Percentiles rank a stretch among this genome's conserved stretches.
These are phyloP conservation scores for Brachionus rubens DNA, from an alignment of 1,140 invertebrate genomes.

Conservation along the genomic window DNA sequence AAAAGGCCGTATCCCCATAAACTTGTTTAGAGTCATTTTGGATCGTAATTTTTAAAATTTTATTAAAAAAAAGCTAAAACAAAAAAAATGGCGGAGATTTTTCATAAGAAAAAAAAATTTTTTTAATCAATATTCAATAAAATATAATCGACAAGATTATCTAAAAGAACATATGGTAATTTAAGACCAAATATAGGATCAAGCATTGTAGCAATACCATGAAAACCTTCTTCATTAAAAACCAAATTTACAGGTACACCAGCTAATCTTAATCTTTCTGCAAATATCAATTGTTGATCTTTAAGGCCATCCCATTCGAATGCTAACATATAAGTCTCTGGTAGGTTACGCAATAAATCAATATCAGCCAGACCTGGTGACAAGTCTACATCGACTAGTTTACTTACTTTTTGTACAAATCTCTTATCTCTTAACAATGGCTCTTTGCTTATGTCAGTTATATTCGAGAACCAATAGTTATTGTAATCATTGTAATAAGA, in stretches of 20 bases:
- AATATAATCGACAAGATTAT: constrained; percentile 33
- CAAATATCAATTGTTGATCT: constrained; percentile 37
- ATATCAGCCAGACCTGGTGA: constrained; percentile 31
- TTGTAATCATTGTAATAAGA: constrained; percentile 4
- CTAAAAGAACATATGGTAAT: constrained; percentile 14
- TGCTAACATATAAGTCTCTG: constrained; percentile 17
- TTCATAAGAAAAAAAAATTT: background rate
- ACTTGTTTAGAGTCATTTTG: no score
- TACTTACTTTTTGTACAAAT: background rate
- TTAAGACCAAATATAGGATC: background rate
- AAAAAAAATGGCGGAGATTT: no score
- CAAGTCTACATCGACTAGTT: background rate
- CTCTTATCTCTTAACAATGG: constrained; percentile 8
- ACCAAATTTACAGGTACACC: constrained; percentile 40
- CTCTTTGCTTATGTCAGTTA: background rate
- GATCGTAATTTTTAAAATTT: no score
- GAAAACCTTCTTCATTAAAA: constrained; percentile 45
- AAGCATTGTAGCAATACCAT: constrained; percentile 30
- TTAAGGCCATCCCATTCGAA: constrained; percentile 35
- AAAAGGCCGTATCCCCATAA: no score
- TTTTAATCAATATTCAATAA: background rate
- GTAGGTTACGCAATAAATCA: background rate
- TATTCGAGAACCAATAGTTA: constrained; percentile 7
- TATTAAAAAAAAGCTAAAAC: no score
- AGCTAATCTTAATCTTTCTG: background rate